These are phyloP conservation scores for Steinernema hermaphroditum DNA, from an alignment of 2,888 invertebrate species.

Conservation along the genomic window DNA sequence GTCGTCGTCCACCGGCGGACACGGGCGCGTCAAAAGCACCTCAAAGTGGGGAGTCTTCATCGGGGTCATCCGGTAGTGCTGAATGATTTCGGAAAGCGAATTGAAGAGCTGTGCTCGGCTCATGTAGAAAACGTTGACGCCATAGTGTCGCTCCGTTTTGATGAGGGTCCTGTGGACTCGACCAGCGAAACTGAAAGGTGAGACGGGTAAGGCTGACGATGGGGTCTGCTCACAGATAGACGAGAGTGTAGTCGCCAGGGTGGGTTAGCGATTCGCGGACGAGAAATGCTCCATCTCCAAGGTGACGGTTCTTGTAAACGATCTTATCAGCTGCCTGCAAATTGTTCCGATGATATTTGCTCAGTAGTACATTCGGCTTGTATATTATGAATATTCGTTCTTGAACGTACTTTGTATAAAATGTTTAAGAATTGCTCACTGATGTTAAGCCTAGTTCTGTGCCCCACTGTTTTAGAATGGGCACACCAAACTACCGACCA, in stretches of 20 bases:
- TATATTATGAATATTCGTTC: too few species aligned
- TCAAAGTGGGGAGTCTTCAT: conserved; percentile 8
- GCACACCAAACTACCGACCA: too few species aligned
- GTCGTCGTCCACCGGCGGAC: conserved; percentile 4
- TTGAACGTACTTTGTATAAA: too few species aligned
- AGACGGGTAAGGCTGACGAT: not conserved
- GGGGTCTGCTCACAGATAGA: not conserved
- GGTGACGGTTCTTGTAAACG: not conserved
- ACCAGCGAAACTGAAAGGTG: not conserved
- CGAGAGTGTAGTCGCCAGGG: conserved; percentile 4
- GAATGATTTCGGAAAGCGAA: not conserved
- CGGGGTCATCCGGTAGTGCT: conserved; percentile 21
- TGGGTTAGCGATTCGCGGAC: not conserved
- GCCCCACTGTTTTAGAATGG: too few species aligned
- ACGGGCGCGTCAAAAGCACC: conserved; percentile 10
- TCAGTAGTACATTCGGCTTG: too few species aligned
- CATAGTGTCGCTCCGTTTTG: conserved; percentile 9
- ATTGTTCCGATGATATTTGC: too few species aligned
- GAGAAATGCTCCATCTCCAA: not conserved
- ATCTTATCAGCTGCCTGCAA: not conserved
- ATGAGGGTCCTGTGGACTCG: not conserved
- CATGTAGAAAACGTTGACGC: conserved; percentile 19
- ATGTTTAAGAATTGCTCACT: too few species aligned
- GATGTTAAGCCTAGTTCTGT: too few species aligned
- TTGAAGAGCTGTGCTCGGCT: conserved; percentile 11